Evolutionary conservation across 2,888 invertebrate genomes (phyloP).

Genomic region (Tiphia femorata): DNA sequence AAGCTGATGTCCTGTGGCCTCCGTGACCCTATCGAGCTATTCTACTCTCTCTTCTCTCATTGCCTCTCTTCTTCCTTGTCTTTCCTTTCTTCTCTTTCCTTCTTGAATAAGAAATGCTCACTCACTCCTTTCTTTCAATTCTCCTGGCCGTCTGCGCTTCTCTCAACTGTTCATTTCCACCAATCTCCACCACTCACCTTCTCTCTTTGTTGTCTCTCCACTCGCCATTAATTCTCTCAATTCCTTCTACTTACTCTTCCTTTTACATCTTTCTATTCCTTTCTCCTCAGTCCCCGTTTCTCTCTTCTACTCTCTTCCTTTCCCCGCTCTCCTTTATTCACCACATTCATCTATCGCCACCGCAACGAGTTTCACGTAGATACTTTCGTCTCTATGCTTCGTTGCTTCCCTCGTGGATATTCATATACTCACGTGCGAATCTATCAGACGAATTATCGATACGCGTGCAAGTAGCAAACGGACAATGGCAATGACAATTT

Average conservation of each 20-base stretch:
- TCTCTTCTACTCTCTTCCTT: background rate
- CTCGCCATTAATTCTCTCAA: background rate
- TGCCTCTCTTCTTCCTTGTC: background rate
- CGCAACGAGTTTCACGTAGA: slow-evolving; percentile 20
- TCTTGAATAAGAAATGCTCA: background rate
- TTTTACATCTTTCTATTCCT: background rate
- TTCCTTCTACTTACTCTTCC: slow-evolving; percentile 14
- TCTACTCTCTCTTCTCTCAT: background rate
- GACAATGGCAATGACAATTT: no score
- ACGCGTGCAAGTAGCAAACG: no score
- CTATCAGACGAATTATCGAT: no score
- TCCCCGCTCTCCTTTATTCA: slow-evolving; percentile 6
- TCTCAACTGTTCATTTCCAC: background rate
- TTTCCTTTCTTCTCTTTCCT: background rate
- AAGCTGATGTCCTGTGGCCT: slow-evolving; percentile 46
- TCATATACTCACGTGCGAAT: no score
- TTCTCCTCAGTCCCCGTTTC: background rate
- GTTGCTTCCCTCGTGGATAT: no score
- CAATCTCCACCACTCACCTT: background rate
- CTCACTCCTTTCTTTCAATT: slow-evolving; percentile 15
- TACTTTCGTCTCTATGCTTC: no score
- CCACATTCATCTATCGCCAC: slow-evolving; percentile 25
- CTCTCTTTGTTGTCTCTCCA: background rate
- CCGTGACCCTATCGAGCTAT: slow-evolving; percentile 42
- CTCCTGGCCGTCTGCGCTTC: slow-evolving; percentile 9